Percentiles rank a stretch among this genome's conserved stretches.
Evolutionary conservation across 2,888 invertebrate genomes (phyloP).

Genomic region (Teinopalpus imperialis): DNA sequence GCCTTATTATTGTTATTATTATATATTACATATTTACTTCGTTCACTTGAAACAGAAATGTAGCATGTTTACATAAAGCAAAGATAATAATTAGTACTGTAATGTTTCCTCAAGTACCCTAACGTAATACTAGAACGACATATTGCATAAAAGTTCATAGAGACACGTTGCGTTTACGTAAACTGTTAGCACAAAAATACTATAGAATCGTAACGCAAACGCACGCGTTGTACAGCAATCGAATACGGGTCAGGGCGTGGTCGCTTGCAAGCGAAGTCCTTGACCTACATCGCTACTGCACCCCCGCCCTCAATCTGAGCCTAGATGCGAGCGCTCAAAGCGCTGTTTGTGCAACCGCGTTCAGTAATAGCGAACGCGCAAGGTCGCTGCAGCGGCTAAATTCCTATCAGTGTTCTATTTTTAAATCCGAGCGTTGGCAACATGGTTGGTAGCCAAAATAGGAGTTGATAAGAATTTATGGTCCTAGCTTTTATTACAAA

Average conservation of each 20-base stretch:
- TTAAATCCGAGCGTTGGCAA: constrained; percentile 43
- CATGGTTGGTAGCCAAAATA: constrained; percentile 30
- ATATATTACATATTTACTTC: no score
- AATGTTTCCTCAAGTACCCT: neutral
- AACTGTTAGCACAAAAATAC: constrained; percentile 18
- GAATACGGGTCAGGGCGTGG: constrained; percentile 33
- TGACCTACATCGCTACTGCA: constrained; percentile 33
- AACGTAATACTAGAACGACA: constrained; percentile 9
- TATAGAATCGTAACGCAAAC: constrained; percentile 21
- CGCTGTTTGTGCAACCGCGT: constrained; percentile 26
- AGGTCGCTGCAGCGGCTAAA: constrained; percentile 37
- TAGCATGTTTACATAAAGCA: no score
- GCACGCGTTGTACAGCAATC: constrained; percentile 23
- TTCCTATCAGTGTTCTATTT: constrained; percentile 38
- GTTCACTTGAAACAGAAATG: no score
- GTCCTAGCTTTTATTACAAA: constrained; percentile 2
- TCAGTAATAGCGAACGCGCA: constrained; percentile 23
- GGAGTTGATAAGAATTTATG: constrained; percentile 1
- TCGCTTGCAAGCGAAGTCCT: constrained; percentile 34
- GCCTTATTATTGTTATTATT: no score
- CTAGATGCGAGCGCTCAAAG: constrained; percentile 27
- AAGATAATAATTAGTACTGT: no score
- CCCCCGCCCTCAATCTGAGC: constrained; percentile 25
- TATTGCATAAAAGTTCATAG: neutral
- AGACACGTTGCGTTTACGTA: constrained; percentile 24